Conservation (phyloP, 2,797 vertebrate species). For the Cyprinella venusta region DNA sequence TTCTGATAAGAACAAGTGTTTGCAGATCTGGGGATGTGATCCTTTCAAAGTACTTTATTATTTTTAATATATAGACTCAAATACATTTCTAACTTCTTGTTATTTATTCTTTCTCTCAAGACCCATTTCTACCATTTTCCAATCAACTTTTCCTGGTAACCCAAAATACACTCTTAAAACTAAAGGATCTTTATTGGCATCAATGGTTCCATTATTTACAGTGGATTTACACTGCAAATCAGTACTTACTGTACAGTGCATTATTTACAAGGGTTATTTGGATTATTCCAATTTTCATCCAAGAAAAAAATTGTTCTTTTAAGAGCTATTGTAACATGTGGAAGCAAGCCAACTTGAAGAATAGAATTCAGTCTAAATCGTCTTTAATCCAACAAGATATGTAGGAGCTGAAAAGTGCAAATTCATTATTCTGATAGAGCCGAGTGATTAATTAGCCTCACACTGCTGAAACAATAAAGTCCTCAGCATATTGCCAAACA, state of each 20-base stretch:
- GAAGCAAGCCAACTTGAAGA: too few relatives aligned
- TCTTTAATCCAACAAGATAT: too few relatives aligned
- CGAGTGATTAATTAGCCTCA: conserved; percentile 26
- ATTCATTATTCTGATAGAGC: conserved; percentile 25
- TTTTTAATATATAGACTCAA: conserved; percentile 3
- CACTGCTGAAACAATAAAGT: conserved; percentile 31
- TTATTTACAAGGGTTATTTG: too few relatives aligned
- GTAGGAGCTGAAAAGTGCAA: conserved; percentile 5
- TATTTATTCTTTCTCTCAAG: not conserved
- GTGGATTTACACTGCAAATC: too few relatives aligned
- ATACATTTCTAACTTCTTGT: not conserved
- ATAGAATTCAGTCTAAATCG: too few relatives aligned
- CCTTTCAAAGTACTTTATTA: not conserved
- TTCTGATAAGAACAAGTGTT: conserved; percentile 5
- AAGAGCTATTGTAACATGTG: too few relatives aligned
- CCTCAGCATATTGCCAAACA: conserved; percentile 10
- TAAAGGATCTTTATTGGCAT: not conserved
- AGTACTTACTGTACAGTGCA: too few relatives aligned
- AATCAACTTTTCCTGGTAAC: not conserved
- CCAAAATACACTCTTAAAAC: not conserved
- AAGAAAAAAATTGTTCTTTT: too few relatives aligned
- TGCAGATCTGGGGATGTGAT: not conserved
- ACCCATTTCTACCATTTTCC: not conserved
- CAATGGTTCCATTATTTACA: too few relatives aligned
- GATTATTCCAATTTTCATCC: too few relatives aligned